These are phyloP conservation scores for Neuroscelio doddi DNA, from an alignment of 2,888 invertebrate genomes.

Conservation along the genomic window DNA sequence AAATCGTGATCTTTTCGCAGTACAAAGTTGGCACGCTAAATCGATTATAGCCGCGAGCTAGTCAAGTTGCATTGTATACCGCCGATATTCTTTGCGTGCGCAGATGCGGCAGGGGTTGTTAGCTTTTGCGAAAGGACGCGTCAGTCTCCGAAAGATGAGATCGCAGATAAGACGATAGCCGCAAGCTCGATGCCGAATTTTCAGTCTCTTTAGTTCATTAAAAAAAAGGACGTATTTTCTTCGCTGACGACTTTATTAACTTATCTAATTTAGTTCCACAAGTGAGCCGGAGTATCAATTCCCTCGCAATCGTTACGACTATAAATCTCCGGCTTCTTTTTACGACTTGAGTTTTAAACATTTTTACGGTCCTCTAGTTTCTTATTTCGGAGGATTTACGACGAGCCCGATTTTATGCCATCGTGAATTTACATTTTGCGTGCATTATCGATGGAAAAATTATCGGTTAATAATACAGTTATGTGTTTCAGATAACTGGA, in stretches of 20 bases:
- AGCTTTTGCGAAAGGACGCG: constrained; percentile 42
- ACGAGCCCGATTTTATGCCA: constrained; percentile 7
- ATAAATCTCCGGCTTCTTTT: constrained; percentile 3
- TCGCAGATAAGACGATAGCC: constrained; percentile 58
- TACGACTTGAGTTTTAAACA: constrained; percentile 6
- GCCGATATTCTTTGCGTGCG: neutral
- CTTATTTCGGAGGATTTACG: constrained; percentile 11
- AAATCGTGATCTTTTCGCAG: constrained; percentile 1
- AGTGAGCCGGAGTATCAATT: no score
- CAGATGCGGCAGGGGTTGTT: neutral
- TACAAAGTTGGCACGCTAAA: constrained; percentile 1
- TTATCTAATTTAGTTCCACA: no score
- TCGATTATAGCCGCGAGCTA: neutral
- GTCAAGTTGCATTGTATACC: neutral
- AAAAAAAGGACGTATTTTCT: no score
- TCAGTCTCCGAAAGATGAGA: constrained; percentile 65
- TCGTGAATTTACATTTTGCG: constrained; percentile 16
- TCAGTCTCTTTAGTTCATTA: no score
- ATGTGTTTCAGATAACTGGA: constrained; percentile 3
- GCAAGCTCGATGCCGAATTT: neutral
- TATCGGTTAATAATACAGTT: constrained; percentile 18
- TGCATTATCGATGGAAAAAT: constrained; percentile 10
- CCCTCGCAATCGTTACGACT: neutral
- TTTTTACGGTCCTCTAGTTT: constrained; percentile 8
- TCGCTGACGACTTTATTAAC: no score